Conservation (phyloP, 2,797 vertebrate species). For the Botia kubotai region DNA sequence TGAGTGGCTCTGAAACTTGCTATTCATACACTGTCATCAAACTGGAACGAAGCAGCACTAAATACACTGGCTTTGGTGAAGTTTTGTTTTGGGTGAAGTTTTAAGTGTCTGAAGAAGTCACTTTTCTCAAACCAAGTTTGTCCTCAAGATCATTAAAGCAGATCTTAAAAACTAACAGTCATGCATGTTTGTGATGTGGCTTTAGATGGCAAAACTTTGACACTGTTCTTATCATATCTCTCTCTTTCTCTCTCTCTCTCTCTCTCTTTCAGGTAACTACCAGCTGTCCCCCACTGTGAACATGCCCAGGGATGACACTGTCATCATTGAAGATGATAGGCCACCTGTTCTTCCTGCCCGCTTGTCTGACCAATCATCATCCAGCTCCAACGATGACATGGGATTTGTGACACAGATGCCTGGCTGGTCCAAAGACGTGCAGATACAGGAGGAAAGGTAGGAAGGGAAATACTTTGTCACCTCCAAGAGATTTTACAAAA, state of each 20-base stretch:
- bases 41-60: neutral
- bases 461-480: conserved; percentile 10
- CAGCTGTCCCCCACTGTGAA: conserved; percentile 95
- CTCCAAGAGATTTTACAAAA: no score
- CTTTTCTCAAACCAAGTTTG: neutral
- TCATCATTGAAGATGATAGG: conserved; percentile 94
- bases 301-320: conserved; percentile 93
- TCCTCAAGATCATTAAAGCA: neutral
- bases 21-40: no score
- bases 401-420: conserved; percentile 80
- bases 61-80: neutral
- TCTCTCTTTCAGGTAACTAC: conserved; percentile 82
- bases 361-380: conserved; percentile 91
- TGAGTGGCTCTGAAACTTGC: no score
- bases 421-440: conserved; percentile 83
- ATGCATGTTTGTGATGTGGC: no score
- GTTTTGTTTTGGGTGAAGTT: neutral
- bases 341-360: conserved; percentile 83
- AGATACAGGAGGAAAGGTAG: conserved; percentile 75
- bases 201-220: neutral
- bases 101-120: neutral
- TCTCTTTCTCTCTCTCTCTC: conserved; percentile 5
- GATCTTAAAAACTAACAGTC: neutral
- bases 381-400: conserved; percentile 91
- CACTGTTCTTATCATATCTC: neutral